Percentiles rank a stretch among this genome's conserved stretches.
Evolutionary conservation across 35 echinoderm and acorn worm genomes (phyloP).

Genomic region (Lytechinus pictus): DNA sequence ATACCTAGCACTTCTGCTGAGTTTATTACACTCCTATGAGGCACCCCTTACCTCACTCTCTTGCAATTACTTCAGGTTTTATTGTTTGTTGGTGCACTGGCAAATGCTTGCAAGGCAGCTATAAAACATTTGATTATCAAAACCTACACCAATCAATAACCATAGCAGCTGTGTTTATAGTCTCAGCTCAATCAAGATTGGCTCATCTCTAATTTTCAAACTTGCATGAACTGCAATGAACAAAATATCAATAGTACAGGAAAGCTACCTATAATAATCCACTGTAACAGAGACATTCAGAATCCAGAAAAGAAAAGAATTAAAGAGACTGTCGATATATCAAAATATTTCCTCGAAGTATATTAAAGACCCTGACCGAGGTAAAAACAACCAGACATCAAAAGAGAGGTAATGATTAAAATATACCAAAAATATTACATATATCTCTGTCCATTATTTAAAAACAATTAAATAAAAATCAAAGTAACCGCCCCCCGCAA

Average conservation of each 20-base stretch:
- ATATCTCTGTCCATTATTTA: too few species aligned
- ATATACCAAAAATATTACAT: too few species aligned
- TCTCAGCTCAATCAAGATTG: background rate
- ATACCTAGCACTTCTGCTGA: background rate
- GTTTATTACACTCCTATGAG: background rate
- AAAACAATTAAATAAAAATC: too few species aligned
- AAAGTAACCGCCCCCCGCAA: too few species aligned
- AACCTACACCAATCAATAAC: slow-evolving; percentile 40
- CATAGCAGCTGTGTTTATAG: slow-evolving; percentile 35
- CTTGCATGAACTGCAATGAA: background rate
- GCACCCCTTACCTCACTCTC: background rate
- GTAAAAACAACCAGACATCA: too few species aligned
- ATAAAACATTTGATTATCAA: slow-evolving; percentile 41
- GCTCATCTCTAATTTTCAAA: background rate
- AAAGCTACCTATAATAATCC: background rate
- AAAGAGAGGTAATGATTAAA: too few species aligned
- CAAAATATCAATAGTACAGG: background rate
- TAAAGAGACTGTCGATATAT: too few species aligned
- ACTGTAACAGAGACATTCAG: too few species aligned
- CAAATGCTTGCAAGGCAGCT: background rate
- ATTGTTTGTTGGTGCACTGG: background rate
- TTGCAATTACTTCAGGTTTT: background rate
- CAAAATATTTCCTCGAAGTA: too few species aligned
- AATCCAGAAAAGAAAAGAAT: too few species aligned
- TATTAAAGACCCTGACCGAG: too few species aligned